Conservation (phyloP, 2,113 vertebrate genomes). For the Phainopepla nitens region DNA sequence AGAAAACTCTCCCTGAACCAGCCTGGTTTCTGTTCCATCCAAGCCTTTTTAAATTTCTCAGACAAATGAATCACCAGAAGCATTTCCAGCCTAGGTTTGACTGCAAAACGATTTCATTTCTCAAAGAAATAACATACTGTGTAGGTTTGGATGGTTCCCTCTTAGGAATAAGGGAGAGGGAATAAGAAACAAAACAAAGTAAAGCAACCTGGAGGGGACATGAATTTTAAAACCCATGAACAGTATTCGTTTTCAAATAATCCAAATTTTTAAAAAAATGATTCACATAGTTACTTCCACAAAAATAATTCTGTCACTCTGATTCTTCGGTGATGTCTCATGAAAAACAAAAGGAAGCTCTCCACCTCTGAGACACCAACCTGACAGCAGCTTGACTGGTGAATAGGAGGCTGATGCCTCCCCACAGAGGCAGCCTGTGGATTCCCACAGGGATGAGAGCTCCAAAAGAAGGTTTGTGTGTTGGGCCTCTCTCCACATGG, state of each 20-base stretch:
- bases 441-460: background rate
- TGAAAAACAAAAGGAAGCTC: background rate
- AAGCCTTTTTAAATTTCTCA: background rate
- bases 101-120: conserved; percentile 6
- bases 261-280: background rate
- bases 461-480: background rate
- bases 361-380: background rate
- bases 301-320: background rate
- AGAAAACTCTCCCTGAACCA: background rate
- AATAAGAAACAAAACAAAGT: conserved; percentile 31
- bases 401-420: background rate
- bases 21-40: background rate
- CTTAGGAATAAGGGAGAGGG: conserved; percentile 15
- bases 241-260: conserved; percentile 29
- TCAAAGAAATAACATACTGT: conserved; percentile 2
- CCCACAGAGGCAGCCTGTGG: background rate
- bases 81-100: background rate
- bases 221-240: conserved; percentile 51
- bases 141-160: conserved; percentile 40
- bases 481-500: background rate
- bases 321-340: background rate
- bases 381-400: background rate
- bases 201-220: conserved; percentile 19
- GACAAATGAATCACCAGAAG: conserved; percentile 36
- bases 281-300: background rate